A percentile compares a stretch with the other conserved stretches of the same genome.
These are phyloP conservation scores for Antheraea yamamai DNA, from an alignment of 2,888 invertebrate species.

Conservation along the genomic window DNA sequence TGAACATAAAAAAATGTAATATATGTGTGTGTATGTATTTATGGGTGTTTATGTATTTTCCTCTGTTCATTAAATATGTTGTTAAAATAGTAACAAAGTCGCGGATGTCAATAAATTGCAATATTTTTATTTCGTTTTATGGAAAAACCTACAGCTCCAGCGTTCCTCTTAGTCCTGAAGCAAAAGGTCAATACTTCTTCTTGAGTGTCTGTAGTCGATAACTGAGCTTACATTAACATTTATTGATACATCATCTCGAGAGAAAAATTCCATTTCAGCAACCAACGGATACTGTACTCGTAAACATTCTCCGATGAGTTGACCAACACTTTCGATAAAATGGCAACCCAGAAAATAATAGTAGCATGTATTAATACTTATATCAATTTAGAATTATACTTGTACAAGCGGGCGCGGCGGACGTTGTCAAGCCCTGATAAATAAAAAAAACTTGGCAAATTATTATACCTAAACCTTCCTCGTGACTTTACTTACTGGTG, in stretches of 20 bases:
- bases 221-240: constrained; percentile 40
- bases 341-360: constrained; percentile 23
- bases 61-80: no score
- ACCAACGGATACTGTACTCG: constrained; percentile 43
- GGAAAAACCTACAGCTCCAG: not conserved
- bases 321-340: constrained; percentile 32
- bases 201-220: constrained; percentile 37
- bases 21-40: no score
- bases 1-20: no score
- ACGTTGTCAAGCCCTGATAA: no score
- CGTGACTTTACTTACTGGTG: no score
- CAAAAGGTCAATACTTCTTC: constrained; percentile 49
- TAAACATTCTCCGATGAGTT: constrained; percentile 38
- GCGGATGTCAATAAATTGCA: not conserved
- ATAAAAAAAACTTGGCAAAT: no score
- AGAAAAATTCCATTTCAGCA: constrained; percentile 47
- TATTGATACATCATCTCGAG: constrained; percentile 52
- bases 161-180: constrained; percentile 14
- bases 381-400: constrained; percentile 10
- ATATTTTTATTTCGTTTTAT: not conserved
- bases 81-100: no score
- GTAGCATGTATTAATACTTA: not conserved
- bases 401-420: no score
- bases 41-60: no score
- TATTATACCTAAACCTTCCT: no score